Percentiles rank a stretch among this genome's conserved stretches.
Evolutionary conservation across 2,797 vertebrate species (phyloP).

Genomic region (Mareca strepera): DNA sequence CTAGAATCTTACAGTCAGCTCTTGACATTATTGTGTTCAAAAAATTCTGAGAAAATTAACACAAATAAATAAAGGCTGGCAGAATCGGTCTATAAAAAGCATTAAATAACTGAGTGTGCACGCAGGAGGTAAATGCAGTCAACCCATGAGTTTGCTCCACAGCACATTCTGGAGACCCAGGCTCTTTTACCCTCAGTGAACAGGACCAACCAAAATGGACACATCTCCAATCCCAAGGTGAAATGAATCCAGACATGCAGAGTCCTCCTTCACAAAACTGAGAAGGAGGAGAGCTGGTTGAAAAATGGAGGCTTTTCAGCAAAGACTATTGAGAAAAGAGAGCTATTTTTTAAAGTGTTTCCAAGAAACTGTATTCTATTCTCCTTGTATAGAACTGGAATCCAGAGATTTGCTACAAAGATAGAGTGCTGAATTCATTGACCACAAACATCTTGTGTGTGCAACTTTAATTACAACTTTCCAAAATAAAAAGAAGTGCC

Average conservation of each 20-base stretch:
- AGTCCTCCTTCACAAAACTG: background rate
- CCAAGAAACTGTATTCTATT: slow-evolving; percentile 14
- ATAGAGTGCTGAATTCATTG: slow-evolving; percentile 41
- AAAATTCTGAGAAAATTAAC: slow-evolving; percentile 13
- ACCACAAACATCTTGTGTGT: slow-evolving; percentile 56
- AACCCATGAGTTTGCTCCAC: background rate
- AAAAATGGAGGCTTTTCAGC: background rate
- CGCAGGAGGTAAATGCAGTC: background rate
- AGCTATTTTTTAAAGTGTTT: slow-evolving; percentile 6
- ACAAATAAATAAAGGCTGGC: background rate
- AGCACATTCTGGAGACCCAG: background rate
- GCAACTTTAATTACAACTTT: slow-evolving; percentile 35
- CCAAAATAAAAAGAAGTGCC: slow-evolving; percentile 43
- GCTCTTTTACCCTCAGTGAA: background rate
- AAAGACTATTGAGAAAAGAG: slow-evolving; percentile 22
- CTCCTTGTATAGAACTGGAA: background rate
- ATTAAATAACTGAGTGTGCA: background rate
- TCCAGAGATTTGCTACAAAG: slow-evolving; percentile 59
- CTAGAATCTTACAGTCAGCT: slow-evolving; percentile 1
- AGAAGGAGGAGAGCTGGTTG: background rate
- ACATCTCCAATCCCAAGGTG: background rate
- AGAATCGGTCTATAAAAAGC: background rate
- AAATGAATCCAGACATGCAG: background rate
- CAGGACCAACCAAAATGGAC: background rate
- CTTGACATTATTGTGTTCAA: background rate